Evolutionary conservation across 2,797 vertebrate species (phyloP), one percentile per base, ranked within the genome.

Genomic region (Mionectes olivaceus): DNA sequence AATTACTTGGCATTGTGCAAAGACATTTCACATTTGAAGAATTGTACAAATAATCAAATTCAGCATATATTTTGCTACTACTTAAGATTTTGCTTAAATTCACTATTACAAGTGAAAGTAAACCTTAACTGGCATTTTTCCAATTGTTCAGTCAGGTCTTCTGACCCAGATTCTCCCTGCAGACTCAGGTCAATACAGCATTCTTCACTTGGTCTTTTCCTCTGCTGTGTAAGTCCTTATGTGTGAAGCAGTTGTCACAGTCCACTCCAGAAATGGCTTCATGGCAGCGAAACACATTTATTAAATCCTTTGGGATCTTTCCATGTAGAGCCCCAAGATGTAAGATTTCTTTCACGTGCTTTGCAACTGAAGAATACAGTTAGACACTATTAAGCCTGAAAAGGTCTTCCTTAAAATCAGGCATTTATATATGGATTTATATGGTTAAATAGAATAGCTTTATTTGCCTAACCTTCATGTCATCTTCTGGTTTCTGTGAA

Each of bases 91-190:
- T 50, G 27, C 64, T 93, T 86, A 78, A 78, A 78, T 91, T 77
- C 44, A 24, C 44, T 55, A 19, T 46, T 64, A 49, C 49, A 91
- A 89, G 61, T 49, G 41, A 61, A 80, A 91, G 39, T 43, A 92
- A 94, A 84, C 8, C 33, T 63, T 80, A 41, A 80, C 60, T 71
- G 39, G 32, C 37, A 44, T 63, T 94, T 85, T 89, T 53, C 46
- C 80, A 75, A 21, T 55, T 68, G 65, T 56, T 93, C 67, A 68
- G 49, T 55, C 52, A 91, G 83, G 69, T 92, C 65, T 89, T 70
- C 75, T 95, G 89, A 83, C 74, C 85, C 81, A 61, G 87, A 83
- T 93, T 87, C 46, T 82, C 59, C 65, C 52, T 86, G 69, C 69
- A 87, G 87, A 35, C 87, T 86, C 37, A n/a, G 69, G 63, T 89